Conservation (phyloP, 2,113 vertebrate genomes). For the Sapajus apella region DNA sequence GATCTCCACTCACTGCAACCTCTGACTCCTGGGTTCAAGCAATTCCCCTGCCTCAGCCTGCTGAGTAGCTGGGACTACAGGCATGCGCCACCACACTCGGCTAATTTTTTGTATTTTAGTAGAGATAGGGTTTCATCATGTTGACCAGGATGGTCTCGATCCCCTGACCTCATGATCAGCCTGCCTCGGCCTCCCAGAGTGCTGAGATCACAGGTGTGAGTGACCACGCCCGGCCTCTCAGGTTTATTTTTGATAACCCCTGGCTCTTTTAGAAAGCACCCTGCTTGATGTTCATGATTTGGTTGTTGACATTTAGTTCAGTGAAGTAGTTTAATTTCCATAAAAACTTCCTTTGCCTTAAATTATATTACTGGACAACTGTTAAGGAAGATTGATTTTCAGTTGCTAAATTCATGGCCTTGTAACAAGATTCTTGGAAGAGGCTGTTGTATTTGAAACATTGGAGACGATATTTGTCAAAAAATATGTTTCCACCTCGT, state of each 20-base stretch:
- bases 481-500: neutral
- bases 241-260: neutral
- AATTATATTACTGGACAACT: slow-evolving; percentile 45
- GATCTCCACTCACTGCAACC: too few relatives aligned
- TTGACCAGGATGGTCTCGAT: too few relatives aligned
- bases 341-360: slow-evolving; percentile 33
- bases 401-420: neutral
- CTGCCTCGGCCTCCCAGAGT: too few relatives aligned
- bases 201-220: too few relatives aligned
- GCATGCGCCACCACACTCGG: too few relatives aligned
- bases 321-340: slow-evolving; percentile 33
- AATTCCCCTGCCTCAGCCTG: too few relatives aligned
- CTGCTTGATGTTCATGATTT: slow-evolving; percentile 15
- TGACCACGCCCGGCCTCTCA: neutral
- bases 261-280: slow-evolving; percentile 28
- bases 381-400: slow-evolving; percentile 31
- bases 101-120: too few relatives aligned
- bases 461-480: neutral
- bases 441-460: neutral
- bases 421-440: neutral
- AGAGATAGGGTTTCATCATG: too few relatives aligned
- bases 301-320: slow-evolving; percentile 30
- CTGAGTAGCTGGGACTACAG: too few relatives aligned
- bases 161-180: too few relatives aligned
- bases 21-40: too few relatives aligned